phyloP scores from a whole-genome alignment of 2,113 vertebrate genomes.

The Lethenteron camtschaticum region DNA sequence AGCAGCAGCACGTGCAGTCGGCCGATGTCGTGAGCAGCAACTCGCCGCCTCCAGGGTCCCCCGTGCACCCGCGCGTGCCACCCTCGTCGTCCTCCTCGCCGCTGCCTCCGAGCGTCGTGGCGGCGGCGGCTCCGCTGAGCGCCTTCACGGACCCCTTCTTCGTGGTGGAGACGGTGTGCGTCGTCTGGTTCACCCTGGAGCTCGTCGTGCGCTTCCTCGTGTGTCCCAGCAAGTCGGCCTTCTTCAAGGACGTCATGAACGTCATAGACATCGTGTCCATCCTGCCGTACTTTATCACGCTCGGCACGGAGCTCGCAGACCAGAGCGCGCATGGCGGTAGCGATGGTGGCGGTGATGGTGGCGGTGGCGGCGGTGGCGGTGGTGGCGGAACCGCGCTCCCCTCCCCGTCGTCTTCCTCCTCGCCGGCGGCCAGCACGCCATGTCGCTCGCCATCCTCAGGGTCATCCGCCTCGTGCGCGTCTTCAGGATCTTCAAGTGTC shows the following conservation, averaged over 20 bases:
- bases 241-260: slow-evolving; percentile 84
- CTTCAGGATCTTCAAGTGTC: slow-evolving; percentile 30
- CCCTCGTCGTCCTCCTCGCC: no score
- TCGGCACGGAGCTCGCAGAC: slow-evolving; percentile 52
- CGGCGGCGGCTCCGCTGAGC: slow-evolving; percentile 10
- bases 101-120: no score
- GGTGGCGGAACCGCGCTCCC: no score
- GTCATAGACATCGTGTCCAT: slow-evolving; percentile 73
- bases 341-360: no score
- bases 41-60: no score
- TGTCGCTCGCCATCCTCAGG: slow-evolving; percentile 53
- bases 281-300: slow-evolving; percentile 55
- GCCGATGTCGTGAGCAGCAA: no score
- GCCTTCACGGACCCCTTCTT: slow-evolving; percentile 60
- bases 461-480: slow-evolving; percentile 57
- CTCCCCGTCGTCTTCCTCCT: no score
- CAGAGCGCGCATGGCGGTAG: slow-evolving; percentile 20
- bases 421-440: slow-evolving; percentile 25
- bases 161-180: slow-evolving; percentile 57
- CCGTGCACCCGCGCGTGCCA: no score
- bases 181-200: slow-evolving; percentile 75
- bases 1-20: no score
- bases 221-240: slow-evolving; percentile 42
- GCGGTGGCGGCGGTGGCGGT: no score
- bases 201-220: slow-evolving; percentile 37